Conservation (phyloP, 2,113 vertebrate genomes). For the Chelonoidis abingdonii region DNA sequence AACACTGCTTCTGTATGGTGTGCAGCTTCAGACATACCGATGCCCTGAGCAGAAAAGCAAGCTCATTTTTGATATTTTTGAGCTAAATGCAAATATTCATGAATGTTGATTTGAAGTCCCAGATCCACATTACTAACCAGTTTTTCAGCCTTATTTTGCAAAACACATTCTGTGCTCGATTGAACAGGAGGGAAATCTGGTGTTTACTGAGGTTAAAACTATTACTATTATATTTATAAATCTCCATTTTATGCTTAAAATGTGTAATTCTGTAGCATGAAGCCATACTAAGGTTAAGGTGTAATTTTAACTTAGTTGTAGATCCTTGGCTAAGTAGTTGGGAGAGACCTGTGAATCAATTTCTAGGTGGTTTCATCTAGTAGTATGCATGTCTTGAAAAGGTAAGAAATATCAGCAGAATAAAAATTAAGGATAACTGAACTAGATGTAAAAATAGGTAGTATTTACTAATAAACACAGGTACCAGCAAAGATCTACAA, state of each 20-base stretch:
- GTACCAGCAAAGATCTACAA: background rate
- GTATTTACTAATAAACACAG: background rate
- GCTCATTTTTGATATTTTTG: conserved; percentile 38
- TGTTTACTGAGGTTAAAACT: conserved; percentile 1
- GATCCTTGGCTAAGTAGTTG: background rate
- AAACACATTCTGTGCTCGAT: background rate
- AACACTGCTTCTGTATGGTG: conserved; percentile 11
- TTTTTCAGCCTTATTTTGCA: background rate
- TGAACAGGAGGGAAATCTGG: background rate
- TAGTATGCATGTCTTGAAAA: background rate
- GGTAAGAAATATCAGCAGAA: background rate
- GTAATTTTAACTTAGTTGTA: background rate
- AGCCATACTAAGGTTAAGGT: background rate
- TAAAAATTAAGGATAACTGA: conserved; percentile 8
- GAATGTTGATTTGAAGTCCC: conserved; percentile 21
- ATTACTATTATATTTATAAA: conserved; percentile 22
- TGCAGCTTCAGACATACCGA: conserved; percentile 32
- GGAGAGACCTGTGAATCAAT: background rate
- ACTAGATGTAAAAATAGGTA: background rate
- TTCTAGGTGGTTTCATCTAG: background rate
- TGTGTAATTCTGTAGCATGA: background rate
- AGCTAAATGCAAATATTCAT: conserved; percentile 22
- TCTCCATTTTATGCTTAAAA: background rate
- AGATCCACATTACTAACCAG: background rate
- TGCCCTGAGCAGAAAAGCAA: conserved; percentile 42